Evolutionary conservation across 2,888 invertebrate species (phyloP).

Genomic region (Abrostola triplasia): DNA sequence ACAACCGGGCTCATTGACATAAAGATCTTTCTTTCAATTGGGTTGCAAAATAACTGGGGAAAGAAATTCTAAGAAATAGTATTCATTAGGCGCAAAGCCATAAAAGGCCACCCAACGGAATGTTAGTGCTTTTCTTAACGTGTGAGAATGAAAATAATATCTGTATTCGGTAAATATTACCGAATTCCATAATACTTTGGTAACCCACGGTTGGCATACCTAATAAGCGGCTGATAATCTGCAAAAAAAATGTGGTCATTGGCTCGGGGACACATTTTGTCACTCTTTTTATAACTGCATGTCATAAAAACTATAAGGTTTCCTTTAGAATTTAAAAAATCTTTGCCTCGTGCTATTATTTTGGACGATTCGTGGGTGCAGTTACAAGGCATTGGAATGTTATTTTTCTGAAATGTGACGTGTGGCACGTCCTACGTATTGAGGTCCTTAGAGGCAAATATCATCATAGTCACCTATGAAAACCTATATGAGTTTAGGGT

Average conservation of each 20-base stretch:
- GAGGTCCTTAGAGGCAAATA: no score
- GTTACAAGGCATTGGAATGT: not conserved
- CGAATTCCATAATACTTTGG: not conserved
- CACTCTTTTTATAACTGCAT: not conserved
- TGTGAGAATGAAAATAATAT: not conserved
- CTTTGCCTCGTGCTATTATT: slow-evolving; percentile 2
- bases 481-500: no score
- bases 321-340: not conserved
- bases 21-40: no score
- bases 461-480: no score
- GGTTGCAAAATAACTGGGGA: no score
- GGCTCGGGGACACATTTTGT: not conserved
- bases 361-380: not conserved
- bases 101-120: not conserved
- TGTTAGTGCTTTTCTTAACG: not conserved
- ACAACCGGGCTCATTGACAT: no score
- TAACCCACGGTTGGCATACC: not conserved
- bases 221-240: not conserved
- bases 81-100: not conserved
- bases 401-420: not conserved
- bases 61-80: no score
- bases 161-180: not conserved
- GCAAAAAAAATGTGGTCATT: not conserved
- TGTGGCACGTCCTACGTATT: no score
- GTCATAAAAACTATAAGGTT: slow-evolving; percentile 4